Base-by-base conservation (phyloP, 35 echinoderm and acorn worm species). In the Heliocidaris erythrogramma region DNA sequence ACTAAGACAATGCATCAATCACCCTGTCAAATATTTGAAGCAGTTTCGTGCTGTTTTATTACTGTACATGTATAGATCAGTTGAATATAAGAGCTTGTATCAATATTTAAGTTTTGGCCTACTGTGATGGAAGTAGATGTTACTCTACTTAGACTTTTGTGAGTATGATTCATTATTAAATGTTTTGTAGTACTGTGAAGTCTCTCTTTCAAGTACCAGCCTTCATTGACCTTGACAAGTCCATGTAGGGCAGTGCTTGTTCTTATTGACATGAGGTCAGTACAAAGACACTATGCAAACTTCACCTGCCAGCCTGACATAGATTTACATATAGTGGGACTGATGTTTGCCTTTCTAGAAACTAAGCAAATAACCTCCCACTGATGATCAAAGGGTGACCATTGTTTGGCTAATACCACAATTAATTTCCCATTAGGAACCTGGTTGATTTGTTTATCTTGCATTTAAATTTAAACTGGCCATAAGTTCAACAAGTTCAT, bases 381-480 rank as follows among this genome's bases (percentile, higher is more conserved):
- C 65, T 89, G 47, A 42, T 47, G 87, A 32, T 9, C 32, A 89
- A 89, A 89, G 87, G 87, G 30, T 47, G 47, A 27, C 47, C 24
- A 89, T 89, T 89, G 87, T 89, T 89, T 89, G 32, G 87, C 31
- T 89, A 78, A 78, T 48, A 89, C 87, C 87, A 89, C 87, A 32
- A 89, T 89, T 89, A 89, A 89, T 89, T 35, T 89, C 87, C 87
- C 87, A 89, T 89, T 89, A 89, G 47, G 31, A 89, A 89, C 31
- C 24, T 48, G 31, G 47, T 48, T 47, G 31, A 47, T 89, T 32
- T 89, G 87, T 89, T 89, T 89, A 48, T 89, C 87, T 89, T 89
- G 31, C 87, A 5, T 89, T 89, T 48, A 89, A 89, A 24, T 89
- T 89, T 8, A 78, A 78, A 78, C 65, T 21, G n/a, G n/a, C 65